Base-by-base conservation (phyloP, 92 coral and sea anemone genomes). In the Phenganax subtilis region DNA sequence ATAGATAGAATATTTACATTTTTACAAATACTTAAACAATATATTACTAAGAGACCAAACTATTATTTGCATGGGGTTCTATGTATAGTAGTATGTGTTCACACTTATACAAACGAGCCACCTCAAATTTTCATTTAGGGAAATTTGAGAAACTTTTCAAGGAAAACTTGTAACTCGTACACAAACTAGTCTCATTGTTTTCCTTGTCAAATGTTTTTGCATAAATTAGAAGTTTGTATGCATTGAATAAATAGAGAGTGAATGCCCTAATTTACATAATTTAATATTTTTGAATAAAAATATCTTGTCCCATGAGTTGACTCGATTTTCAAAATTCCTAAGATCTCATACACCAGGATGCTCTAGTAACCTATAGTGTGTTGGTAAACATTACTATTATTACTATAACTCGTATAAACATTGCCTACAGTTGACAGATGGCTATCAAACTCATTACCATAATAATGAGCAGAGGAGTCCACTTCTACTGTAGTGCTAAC, bases 391-490 rank as follows among this genome's bases (percentile, higher is more conserved):
- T 79, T 79, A 64, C 73, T 52, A 79, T 79, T 79, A 76, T 12
- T 30, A 29, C 63, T 79, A 76, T 14, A 63, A 79, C 47, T 30
- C 29, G 16, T 68, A 64, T 79, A 79, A 8, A 64, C 70, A 59
- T 76, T 76, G 60, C 81, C 59, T 11, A 76, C 70, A 64, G 51
- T 47, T 47, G 83, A 69, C 25, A 79, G 51, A 54, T 79, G 83
- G 27, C 89, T 92, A 17, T 86, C 88, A 44, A 66, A 80, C 17
- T 90, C 91, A 51, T 89, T 90, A n/a, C 92, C 86, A 77, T 88
- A 96, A 83, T 85, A 96, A 47, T 96, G 99, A 15, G 96, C 89
- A 2, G 97, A 89, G 53, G 85, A 92, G 76, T 96, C 99, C 83
- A 96, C 86, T 90, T 96, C 99, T 10, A 96, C 96, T 28, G 99